Percentiles rank a stretch among this genome's conserved stretches.
These are phyloP conservation scores for Oryzias melastigma DNA, from an alignment of 2,113 vertebrate species.

Conservation along the genomic window DNA sequence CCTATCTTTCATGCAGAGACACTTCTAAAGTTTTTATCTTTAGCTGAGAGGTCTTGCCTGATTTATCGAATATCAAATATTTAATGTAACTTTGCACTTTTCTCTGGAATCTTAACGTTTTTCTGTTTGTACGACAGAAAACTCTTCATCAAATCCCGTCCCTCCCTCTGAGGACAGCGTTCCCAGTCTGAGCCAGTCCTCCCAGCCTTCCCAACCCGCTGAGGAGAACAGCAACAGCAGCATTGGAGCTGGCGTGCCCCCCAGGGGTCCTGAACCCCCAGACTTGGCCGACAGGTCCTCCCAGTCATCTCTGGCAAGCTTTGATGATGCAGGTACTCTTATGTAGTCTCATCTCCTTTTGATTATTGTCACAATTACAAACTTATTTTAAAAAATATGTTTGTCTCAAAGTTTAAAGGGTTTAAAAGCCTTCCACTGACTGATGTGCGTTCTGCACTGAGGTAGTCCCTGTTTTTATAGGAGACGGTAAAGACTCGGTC, in stretches of 20 bases:
- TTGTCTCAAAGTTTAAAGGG: too few species aligned
- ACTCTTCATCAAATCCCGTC: conserved; percentile 42
- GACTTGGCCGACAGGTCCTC: conserved; percentile 86
- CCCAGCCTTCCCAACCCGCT: conserved; percentile 72
- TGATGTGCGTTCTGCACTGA: background rate
- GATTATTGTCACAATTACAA: too few species aligned
- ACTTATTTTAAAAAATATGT: too few species aligned
- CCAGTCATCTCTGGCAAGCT: conserved; percentile 82
- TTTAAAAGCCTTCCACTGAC: too few species aligned
- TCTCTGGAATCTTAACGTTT: background rate
- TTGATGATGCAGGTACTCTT: conserved; percentile 85
- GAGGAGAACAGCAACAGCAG: conserved; percentile 82
- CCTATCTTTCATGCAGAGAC: background rate
- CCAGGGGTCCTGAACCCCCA: conserved; percentile 84
- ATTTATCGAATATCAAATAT: background rate
- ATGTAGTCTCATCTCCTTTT: background rate
- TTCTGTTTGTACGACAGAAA: conserved; percentile 35
- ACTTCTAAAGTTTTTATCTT: background rate
- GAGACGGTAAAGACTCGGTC: conserved; percentile 73
- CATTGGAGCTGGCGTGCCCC: conserved; percentile 25
- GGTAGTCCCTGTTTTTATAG: conserved; percentile 32
- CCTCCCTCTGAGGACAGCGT: conserved; percentile 69
- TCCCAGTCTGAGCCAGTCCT: conserved; percentile 79
- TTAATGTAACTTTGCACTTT: background rate
- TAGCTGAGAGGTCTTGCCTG: background rate